These are phyloP conservation scores for Anarsia innoxiella DNA, from an alignment of 2,888 invertebrate genomes.

Conservation along the genomic window DNA sequence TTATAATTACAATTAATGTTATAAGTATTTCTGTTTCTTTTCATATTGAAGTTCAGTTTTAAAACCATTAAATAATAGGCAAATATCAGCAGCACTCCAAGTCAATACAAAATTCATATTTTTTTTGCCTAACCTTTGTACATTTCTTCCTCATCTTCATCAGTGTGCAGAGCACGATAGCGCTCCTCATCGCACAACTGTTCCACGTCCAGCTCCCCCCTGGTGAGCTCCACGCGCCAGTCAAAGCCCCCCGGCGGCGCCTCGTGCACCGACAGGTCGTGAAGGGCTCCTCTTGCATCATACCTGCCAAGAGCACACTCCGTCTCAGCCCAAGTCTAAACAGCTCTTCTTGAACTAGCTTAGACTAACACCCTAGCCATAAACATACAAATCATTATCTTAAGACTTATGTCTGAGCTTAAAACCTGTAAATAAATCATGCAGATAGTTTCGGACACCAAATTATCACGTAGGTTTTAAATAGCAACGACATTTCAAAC, in stretches of 20 bases:
- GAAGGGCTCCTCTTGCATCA: conserved; percentile 94
- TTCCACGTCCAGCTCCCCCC: conserved; percentile 87
- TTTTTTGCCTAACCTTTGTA: conserved; percentile 97
- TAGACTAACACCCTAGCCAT: conserved; percentile 1
- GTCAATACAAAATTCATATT: no score
- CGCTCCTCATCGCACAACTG: conserved; percentile 96
- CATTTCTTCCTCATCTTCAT: conserved; percentile 91
- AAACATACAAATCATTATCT: no score
- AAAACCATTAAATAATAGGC: no score
- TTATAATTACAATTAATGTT: no score
- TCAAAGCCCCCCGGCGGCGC: conserved; percentile 83
- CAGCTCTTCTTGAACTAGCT: background rate
- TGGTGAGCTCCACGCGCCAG: conserved; percentile 78
- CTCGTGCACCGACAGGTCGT: conserved; percentile 88
- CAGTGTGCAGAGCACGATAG: conserved; percentile 90
- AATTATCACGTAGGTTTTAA: no score
- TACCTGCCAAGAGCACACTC: conserved; percentile 79
- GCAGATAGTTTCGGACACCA: no score
- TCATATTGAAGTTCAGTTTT: no score
- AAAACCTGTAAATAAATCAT: no score
- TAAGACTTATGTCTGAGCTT: no score
- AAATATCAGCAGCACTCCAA: no score
- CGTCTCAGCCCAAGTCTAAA: conserved; percentile 4
- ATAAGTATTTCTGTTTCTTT: no score
- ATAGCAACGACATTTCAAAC: no score